Evolutionary conservation across 1,140 invertebrate genomes (phyloP).

Genomic region (Drosophila sulfurigaster): DNA sequence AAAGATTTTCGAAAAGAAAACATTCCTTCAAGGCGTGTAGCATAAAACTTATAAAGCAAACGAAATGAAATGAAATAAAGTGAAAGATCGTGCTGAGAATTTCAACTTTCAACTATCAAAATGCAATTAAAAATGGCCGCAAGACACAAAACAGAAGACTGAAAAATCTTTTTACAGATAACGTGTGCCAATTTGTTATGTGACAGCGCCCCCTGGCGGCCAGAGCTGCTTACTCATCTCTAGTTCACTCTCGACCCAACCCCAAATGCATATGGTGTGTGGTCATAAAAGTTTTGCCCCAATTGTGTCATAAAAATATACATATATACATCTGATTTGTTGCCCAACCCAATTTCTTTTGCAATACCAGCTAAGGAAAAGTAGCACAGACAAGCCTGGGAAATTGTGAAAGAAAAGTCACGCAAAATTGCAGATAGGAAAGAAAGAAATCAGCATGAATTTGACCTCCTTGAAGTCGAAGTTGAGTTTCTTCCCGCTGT

Average conservation of each 20-base stretch:
- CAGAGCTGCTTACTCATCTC: constrained; percentile 8
- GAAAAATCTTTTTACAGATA: constrained; percentile 11
- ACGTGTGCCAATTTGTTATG: constrained; percentile 16
- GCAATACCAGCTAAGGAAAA: constrained; percentile 10
- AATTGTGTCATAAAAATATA: constrained; percentile 65
- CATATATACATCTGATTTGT: constrained; percentile 47
- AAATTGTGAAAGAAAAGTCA: constrained; percentile 41
- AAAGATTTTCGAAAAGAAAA: constrained; percentile 20
- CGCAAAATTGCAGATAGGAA: constrained; percentile 43
- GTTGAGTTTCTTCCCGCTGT: constrained; percentile 11
- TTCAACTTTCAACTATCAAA: constrained; percentile 62
- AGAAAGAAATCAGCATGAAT: constrained; percentile 44
- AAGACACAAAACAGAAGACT: not conserved
- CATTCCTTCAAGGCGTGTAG: not conserved
- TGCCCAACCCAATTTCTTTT: constrained; percentile 4
- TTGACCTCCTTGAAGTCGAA: constrained; percentile 22
- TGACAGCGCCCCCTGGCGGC: constrained; percentile 40
- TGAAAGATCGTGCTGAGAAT: constrained; percentile 48
- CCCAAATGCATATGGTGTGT: constrained; percentile 17
- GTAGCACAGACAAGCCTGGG: constrained; percentile 1
- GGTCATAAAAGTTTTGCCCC: constrained; percentile 39
- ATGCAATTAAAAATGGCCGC: constrained; percentile 48
- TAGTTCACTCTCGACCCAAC: constrained; percentile 17
- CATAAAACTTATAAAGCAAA: constrained; percentile 5
- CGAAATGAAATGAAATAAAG: not conserved